Conservation (phyloP, 1,140 invertebrate genomes). For the Papilio xuthus region DNA sequence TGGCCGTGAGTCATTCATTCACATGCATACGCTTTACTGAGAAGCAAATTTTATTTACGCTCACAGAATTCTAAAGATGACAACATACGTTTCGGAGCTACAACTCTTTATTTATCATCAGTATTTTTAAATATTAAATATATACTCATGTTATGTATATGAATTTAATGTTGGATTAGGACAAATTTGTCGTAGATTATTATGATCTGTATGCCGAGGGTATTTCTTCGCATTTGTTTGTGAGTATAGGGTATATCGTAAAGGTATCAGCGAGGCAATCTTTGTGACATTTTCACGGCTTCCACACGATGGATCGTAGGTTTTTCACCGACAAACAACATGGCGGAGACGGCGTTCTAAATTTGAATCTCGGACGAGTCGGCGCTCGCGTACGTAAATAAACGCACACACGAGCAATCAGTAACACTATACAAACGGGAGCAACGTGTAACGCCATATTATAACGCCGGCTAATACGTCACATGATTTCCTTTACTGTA, state of each 20-base stretch:
- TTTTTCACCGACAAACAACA: slow-evolving; percentile 80
- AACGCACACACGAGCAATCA: slow-evolving; percentile 79
- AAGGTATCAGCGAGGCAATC: slow-evolving; percentile 39
- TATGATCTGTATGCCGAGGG: neutral
- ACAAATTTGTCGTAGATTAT: neutral
- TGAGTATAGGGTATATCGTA: slow-evolving; percentile 12
- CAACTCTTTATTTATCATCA: slow-evolving; percentile 27
- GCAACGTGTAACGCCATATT: slow-evolving; percentile 57
- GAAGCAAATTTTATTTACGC: slow-evolving; percentile 68
- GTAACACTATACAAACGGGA: slow-evolving; percentile 76
- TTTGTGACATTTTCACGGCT: slow-evolving; percentile 66
- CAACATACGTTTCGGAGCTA: slow-evolving; percentile 35
- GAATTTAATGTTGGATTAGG: neutral
- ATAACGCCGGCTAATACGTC: slow-evolving; percentile 47
- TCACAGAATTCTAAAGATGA: slow-evolving; percentile 49
- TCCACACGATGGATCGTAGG: slow-evolving; percentile 73
- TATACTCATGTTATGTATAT: neutral
- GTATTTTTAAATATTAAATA: slow-evolving; percentile 10
- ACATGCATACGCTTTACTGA: slow-evolving; percentile 67
- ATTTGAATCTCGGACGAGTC: slow-evolving; percentile 81
- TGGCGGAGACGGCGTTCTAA: slow-evolving; percentile 80
- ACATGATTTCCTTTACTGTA: slow-evolving; percentile 46
- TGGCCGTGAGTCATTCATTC: slow-evolving; percentile 76
- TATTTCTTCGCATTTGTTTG: slow-evolving; percentile 2
- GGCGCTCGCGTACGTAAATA: slow-evolving; percentile 81